Base-by-base conservation (phyloP, 2,888 invertebrate genomes). In the Stratiomys singularior region DNA sequence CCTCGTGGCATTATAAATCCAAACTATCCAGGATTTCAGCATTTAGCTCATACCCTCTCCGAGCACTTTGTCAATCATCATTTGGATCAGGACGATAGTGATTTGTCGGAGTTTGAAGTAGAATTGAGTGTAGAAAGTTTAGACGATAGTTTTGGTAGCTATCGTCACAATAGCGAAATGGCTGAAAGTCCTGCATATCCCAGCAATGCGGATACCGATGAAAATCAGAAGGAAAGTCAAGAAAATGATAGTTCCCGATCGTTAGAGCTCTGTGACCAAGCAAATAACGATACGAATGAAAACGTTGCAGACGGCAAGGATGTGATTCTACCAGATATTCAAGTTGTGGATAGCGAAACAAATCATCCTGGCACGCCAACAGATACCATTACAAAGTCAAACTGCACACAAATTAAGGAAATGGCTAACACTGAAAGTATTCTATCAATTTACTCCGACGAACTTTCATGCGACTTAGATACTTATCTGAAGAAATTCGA, bases 21-120 rank as follows among this genome's bases (percentile, higher is more conserved):
- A 72, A 94, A 94, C 87, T 94, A 94, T 88, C 93, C 94, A 25
- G 94, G 94, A 77, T 94, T 94, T 86, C 94, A 94, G 85, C 94
- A 94, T 86, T 89, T 94, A 83, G 94, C 93, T 21, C 92, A 93
- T 83, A 92, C 92, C 79, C 88, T 93, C 81, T 91, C 86, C 81
- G 84, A 86, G 82, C 86, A 85, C 82, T 86, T 84, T 80, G 83
- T 85, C 67, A 82, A 82, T 78, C 82, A 83, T 80, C 80, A 81
- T 44, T 76, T 85, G 77, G 84, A 84, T 80, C 83, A 83, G 28
- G 86, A 87, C 78, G 86, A 86, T 77, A 84, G 84, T 81, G 85
- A 86, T 79, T 82, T 85, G 67, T 85, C 86, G 0, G 85, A 85
- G 76, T 83, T 84, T 79, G 85, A 86, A 80, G 83, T 84, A 80